A percentile compares a stretch with the other conserved stretches of the same genome.
Conservation (phyloP, 2,888 invertebrate species). For the Acanthopleura granulata region DNA sequence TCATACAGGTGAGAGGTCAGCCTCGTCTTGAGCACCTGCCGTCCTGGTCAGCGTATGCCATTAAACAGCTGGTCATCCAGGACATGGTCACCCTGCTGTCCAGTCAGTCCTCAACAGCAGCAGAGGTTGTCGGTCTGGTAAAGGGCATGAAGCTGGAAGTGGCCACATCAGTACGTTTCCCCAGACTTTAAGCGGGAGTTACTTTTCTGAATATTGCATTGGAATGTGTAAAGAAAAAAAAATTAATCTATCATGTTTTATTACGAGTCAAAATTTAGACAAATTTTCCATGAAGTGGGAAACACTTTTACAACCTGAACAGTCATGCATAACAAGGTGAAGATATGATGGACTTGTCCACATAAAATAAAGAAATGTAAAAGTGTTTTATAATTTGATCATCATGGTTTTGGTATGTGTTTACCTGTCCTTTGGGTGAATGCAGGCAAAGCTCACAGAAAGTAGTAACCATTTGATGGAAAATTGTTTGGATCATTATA, state of each 20-base stretch:
- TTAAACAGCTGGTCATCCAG: conserved; percentile 46
- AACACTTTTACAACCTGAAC: too few relatives aligned
- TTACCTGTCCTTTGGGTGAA: too few relatives aligned
- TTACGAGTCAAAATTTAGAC: too few relatives aligned
- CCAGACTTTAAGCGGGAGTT: not conserved
- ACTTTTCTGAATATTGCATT: too few relatives aligned
- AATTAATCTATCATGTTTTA: too few relatives aligned
- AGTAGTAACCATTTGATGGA: too few relatives aligned
- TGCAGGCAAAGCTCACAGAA: too few relatives aligned
- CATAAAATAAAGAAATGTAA: not conserved
- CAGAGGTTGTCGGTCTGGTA: conserved; percentile 46
- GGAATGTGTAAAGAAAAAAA: too few relatives aligned
- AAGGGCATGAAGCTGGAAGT: conserved; percentile 20
- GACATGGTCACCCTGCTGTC: conserved; percentile 51
- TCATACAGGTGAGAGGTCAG: conserved; percentile 43
- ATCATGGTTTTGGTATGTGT: not conserved
- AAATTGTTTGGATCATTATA: too few relatives aligned
- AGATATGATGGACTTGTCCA: too few relatives aligned
- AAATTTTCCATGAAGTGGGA: too few relatives aligned
- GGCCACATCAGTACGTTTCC: conserved; percentile 17
- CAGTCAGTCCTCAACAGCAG: conserved; percentile 43
- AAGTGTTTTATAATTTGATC: not conserved
- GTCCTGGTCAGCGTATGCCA: conserved; percentile 34
- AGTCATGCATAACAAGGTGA: too few relatives aligned
- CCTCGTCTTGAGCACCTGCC: conserved; percentile 49